Conservation (phyloP, 2,797 vertebrate species). For the Protosalanx chinensis region DNA sequence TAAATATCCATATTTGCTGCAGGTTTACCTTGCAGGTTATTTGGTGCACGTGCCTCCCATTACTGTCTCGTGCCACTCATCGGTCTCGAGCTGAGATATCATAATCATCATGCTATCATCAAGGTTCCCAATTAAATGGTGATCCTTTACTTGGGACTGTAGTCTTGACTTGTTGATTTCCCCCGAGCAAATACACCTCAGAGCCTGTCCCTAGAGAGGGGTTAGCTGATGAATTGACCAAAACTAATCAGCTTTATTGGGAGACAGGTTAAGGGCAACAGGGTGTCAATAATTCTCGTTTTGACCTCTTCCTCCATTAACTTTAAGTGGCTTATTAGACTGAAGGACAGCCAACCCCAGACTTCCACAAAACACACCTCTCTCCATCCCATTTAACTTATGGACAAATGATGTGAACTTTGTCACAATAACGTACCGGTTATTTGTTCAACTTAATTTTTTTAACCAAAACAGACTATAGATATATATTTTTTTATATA, state of each 20-base stretch:
- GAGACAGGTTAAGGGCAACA: constrained; percentile 94
- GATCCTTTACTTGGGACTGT: constrained; percentile 73
- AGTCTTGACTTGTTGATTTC: constrained; percentile 95
- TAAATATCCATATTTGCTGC: not conserved
- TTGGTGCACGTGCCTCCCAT: constrained; percentile 6
- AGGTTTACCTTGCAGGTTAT: constrained; percentile 4
- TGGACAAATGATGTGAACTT: too few species aligned
- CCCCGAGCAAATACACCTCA: constrained; percentile 90
- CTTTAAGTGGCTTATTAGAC: constrained; percentile 89
- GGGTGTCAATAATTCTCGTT: constrained; percentile 92
- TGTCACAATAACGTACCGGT: too few species aligned
- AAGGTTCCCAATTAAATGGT: constrained; percentile 70
- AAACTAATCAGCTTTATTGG: constrained; percentile 99
- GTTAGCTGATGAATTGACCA: constrained; percentile 94
- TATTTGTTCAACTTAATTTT: too few species aligned
- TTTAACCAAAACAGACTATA: too few species aligned
- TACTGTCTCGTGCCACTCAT: constrained; percentile 3
- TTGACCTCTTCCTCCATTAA: constrained; percentile 94
- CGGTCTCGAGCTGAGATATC: constrained; percentile 52
- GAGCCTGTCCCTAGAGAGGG: constrained; percentile 74
- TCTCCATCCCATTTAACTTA: constrained; percentile 41
- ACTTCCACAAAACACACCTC: constrained; percentile 16
- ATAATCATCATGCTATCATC: constrained; percentile 73
- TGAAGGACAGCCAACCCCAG: constrained; percentile 60
- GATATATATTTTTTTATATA: too few species aligned